phyloP scores from a whole-genome alignment of 2,113 vertebrate species.

The Saguinus midas region DNA sequence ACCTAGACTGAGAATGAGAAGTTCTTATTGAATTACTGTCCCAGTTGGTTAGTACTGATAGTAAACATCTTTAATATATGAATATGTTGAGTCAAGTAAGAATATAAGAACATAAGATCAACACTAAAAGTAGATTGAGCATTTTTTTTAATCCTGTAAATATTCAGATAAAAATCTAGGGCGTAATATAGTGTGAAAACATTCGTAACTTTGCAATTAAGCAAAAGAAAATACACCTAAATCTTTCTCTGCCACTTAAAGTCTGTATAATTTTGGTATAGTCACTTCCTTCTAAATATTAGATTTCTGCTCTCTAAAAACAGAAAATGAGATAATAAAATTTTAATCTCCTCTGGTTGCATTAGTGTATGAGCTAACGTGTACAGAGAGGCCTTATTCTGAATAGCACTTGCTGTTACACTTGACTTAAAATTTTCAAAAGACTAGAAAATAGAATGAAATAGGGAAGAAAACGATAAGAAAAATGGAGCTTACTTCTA shows the following conservation, averaged over 20 bases:
- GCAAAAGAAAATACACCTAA: neutral
- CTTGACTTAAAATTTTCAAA: neutral
- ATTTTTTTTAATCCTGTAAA: neutral
- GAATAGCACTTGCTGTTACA: neutral
- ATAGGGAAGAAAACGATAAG: neutral
- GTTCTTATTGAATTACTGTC: neutral
- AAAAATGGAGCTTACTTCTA: neutral
- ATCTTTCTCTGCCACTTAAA: neutral
- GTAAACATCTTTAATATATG: neutral
- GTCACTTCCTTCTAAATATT: neutral
- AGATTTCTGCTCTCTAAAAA: neutral
- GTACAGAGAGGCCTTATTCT: neutral
- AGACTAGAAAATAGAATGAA: neutral
- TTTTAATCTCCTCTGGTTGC: neutral
- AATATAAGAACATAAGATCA: constrained; percentile 19
- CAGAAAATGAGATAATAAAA: neutral
- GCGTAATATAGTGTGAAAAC: neutral
- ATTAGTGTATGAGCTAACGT: neutral
- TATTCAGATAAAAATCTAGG: neutral
- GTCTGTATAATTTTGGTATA: neutral
- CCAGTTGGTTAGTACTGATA: neutral
- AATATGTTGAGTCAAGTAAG: neutral
- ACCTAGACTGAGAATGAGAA: neutral
- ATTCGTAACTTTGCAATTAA: neutral
- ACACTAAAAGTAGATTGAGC: neutral